Base-by-base conservation (phyloP, 2,113 vertebrate species). In the Elanus axillaris region DNA sequence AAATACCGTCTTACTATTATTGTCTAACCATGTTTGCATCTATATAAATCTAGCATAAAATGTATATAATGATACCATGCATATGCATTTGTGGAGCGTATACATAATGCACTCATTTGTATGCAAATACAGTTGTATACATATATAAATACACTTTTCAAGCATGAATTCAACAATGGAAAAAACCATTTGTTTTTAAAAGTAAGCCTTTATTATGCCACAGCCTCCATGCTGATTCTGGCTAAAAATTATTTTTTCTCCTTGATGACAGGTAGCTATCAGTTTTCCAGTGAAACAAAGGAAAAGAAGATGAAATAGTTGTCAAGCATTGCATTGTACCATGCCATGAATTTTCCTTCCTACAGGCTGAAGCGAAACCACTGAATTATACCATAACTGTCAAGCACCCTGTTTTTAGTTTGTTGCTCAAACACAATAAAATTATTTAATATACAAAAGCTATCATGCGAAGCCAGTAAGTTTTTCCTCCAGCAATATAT, bases 381-480 rank as follows among this genome's bases (percentile, higher is more conserved):
- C 73, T 92, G 80, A 84, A 94, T 80, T 89, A 84, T 76, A 94
- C 67, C 0, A 1, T 81, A 95, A 89, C 93, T 94, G 90, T 98
- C 92, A 97, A 94, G 77, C 4, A 10, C 80, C 93, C 90, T 96
- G 95, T 84, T 97, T 98, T 95, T 66, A 93, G 92, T 98, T 98
- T 98, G 93, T 97, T 97, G 96, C 92, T 96, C 95, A 98, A 98
- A 98, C 93, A 98, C 95, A 95, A 93, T 90, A 85, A 95, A 96
- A 89, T 94, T 96, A 96, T 97, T 97, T 97, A 96, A 97, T 96
- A 94, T 96, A 97, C 97, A 98, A 94, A 97, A 87, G 86, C 86
- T 90, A 95, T 91, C 95, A 78, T 78, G 95, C 0, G 7, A 84
- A 92, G 88, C 93, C 88, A 95, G 95, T 86, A 5, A 23, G 31